These are phyloP conservation scores for Arctocebus calabarensis DNA, from an alignment of 2,797 vertebrate genomes.

Conservation along the genomic window DNA sequence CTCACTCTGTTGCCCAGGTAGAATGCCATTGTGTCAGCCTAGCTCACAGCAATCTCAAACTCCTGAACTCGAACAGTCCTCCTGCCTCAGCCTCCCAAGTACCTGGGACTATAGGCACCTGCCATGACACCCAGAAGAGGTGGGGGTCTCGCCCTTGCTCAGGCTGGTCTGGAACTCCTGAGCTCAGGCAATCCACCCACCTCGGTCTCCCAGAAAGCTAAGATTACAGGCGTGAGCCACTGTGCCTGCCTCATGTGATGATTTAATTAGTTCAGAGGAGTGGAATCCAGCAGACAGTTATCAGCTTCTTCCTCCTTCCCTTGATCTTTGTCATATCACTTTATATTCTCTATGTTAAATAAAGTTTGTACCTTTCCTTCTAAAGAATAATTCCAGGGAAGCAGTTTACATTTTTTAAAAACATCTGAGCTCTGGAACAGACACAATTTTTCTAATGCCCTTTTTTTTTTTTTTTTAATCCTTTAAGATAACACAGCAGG, in stretches of 20 bases:
- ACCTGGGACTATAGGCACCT: no score
- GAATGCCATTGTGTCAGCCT: no score
- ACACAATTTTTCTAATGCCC: constrained; percentile 27
- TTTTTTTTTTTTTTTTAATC: neutral
- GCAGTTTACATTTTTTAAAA: constrained; percentile 55
- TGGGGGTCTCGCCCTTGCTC: no score
- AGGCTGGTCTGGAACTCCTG: no score
- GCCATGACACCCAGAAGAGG: no score
- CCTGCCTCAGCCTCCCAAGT: no score
- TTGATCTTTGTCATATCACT: constrained; percentile 6
- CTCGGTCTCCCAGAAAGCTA: no score
- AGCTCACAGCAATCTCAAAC: no score
- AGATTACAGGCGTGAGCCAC: no score
- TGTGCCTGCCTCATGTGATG: neutral
- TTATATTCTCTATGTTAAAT: constrained; percentile 61
- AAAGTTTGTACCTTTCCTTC: constrained; percentile 32
- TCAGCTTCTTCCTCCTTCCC: neutral
- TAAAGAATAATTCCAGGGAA: constrained; percentile 59
- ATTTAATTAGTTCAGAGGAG: constrained; percentile 55
- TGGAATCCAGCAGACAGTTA: constrained; percentile 14
- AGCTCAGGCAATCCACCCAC: no score
- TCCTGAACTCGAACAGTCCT: no score
- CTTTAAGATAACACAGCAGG: constrained; percentile 67
- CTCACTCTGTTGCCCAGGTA: no score
- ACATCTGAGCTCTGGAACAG: constrained; percentile 27